phyloP scores from a whole-genome alignment of 2,888 invertebrate species.

The Drosophila anomelani region DNA sequence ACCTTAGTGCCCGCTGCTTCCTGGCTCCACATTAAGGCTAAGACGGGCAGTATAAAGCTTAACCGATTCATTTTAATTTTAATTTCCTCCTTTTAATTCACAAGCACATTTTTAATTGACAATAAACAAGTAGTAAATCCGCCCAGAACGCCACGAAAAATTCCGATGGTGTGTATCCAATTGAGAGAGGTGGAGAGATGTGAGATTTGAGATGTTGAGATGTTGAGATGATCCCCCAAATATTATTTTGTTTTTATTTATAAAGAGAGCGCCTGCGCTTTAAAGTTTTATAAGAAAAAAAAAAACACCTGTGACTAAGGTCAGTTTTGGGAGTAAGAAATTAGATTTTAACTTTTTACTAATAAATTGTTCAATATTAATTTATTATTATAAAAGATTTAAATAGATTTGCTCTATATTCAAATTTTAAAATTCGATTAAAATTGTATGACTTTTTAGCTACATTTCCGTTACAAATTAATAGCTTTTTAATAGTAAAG shows the following conservation, averaged over 20 bases:
- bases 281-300: background rate
- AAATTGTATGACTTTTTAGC: background rate
- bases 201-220: slow-evolving; percentile 5
- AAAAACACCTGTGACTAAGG: slow-evolving; percentile 56
- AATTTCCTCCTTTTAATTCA: slow-evolving; percentile 23
- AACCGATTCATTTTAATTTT: slow-evolving; percentile 48
- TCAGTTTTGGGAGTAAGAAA: slow-evolving; percentile 36
- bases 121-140: slow-evolving; percentile 34
- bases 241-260: slow-evolving; percentile 17
- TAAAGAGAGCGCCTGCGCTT: slow-evolving; percentile 63
- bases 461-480: background rate
- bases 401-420: background rate
- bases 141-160: slow-evolving; percentile 49
- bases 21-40: slow-evolving; percentile 35
- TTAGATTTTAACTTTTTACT: no score
- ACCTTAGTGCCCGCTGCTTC: slow-evolving; percentile 49
- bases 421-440: no score
- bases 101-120: slow-evolving; percentile 52
- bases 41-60: slow-evolving; percentile 3
- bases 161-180: slow-evolving; percentile 63
- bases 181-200: slow-evolving; percentile 24
- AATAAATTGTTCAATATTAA: background rate
- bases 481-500: background rate
- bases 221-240: background rate
- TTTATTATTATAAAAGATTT: no score